These are phyloP conservation scores for Phanerotoma sp. DNA, from an alignment of 2,888 invertebrate species.

Conservation along the genomic window DNA sequence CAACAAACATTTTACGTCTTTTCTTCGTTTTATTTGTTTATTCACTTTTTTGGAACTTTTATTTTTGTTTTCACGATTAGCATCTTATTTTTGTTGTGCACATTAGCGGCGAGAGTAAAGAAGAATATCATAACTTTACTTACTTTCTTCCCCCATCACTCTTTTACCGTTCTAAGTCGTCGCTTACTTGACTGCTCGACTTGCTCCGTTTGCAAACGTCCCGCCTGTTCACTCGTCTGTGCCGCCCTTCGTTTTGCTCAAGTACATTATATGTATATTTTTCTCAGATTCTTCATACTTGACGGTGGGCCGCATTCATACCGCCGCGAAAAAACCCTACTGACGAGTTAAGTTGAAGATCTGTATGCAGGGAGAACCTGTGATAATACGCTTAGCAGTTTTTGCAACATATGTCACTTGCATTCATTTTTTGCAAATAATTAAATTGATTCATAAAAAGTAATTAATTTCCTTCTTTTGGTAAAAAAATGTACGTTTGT, in stretches of 20 bases:
- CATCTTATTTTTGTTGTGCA: background rate
- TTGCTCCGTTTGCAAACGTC: constrained; percentile 5
- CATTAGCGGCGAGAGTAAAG: constrained; percentile 1
- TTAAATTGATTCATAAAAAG: too few species aligned
- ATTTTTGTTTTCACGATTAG: constrained; percentile 3
- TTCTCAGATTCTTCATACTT: background rate
- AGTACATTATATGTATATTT: constrained; percentile 9
- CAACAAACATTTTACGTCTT: too few species aligned
- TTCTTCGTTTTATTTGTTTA: too few species aligned
- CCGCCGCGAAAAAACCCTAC: background rate
- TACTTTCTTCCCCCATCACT: background rate
- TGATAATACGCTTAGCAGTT: background rate
- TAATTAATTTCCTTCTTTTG: too few species aligned
- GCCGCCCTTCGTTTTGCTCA: constrained; percentile 12
- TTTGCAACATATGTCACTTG: too few species aligned
- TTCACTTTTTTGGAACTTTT: too few species aligned
- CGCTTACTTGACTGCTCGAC: background rate
- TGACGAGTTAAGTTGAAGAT: background rate
- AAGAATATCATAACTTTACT: background rate
- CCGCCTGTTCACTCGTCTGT: constrained; percentile 12
- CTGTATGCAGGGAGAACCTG: background rate
- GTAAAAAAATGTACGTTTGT: too few species aligned
- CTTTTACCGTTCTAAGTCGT: background rate
- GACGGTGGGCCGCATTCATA: background rate
- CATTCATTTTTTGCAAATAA: too few species aligned